Evolutionary conservation across 2,113 vertebrate genomes (phyloP), one percentile per base, ranked within the genome.

Genomic region (Alces alces): DNA sequence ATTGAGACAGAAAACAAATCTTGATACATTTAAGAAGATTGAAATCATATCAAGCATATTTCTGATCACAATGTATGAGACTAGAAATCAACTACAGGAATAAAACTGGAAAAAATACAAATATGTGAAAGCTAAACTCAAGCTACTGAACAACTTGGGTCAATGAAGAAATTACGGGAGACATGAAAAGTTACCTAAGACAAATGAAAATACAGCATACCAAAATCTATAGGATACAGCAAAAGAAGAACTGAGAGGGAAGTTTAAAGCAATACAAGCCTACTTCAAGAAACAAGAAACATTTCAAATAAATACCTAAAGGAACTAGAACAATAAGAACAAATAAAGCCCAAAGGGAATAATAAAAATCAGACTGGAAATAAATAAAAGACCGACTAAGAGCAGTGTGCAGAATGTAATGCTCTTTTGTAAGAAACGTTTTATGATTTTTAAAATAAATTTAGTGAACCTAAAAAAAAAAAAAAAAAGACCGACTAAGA

Each of bases 361-460:
- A 52, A 52, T 80, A 52, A 47, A 80, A 19, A 80, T 52, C 9
- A 80, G 9, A 80, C 5, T 19, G 28, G 16, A 52, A 33, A 52
- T 80, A 50, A 80, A 80, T 50, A 17, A 50, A 50, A 80, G 16
- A 80, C 28, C 52, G n/a, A n/a, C n/a, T n/a, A n/a, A 99, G 98
- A 99, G 97, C 99, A 99, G 99, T 99, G 98, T 99, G 99, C 99
- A 98, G 98, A 99, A 99, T 99, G 98, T 99, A 99, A 99, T 98
- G 97, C 98, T 99, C 97, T 98, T 99, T 99, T 99, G 94, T 99
- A 98, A 98, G 98, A 99, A 99, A 98, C 96, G 97, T 98, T 98
- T 97, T 98, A 98, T 98, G 98, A 97, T 99, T 98, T 98, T 98
- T 87, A 92, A 95, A 78, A 95, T 92, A 95, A 57, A 93, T 90